Evolutionary conservation across 1,140 invertebrate genomes (phyloP).

Genomic region (Pseudomyrmex gracilis): DNA sequence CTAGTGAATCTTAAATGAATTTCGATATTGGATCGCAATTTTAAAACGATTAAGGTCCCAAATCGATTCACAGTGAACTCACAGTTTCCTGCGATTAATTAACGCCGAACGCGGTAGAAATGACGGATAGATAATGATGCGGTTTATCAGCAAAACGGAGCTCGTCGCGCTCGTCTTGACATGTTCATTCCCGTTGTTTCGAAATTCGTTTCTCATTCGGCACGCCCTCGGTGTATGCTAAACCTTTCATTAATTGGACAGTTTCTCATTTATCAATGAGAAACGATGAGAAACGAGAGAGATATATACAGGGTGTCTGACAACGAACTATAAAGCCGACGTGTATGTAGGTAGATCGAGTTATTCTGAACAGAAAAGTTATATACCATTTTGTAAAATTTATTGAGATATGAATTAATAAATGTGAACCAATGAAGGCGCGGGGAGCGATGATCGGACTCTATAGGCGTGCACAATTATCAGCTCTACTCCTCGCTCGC

Average conservation of each 20-base stretch:
- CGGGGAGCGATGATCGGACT: too few species aligned
- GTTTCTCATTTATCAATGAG: conserved; percentile 7
- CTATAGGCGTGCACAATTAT: too few species aligned
- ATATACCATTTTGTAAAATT: too few species aligned
- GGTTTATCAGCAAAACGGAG: not conserved
- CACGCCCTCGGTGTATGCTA: not conserved
- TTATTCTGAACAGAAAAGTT: too few species aligned
- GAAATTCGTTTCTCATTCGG: conserved; percentile 2
- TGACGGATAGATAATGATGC: not conserved
- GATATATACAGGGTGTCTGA: too few species aligned
- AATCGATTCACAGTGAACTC: not conserved
- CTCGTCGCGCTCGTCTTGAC: not conserved
- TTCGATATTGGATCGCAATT: not conserved
- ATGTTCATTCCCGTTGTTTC: not conserved
- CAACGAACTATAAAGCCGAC: too few species aligned
- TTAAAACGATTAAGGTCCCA: not conserved
- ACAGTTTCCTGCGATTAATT: not conserved
- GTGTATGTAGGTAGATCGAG: too few species aligned
- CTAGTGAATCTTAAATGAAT: not conserved
- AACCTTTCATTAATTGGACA: not conserved
- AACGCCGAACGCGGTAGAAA: not conserved
- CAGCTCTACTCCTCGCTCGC: too few species aligned
- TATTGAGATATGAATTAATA: too few species aligned
- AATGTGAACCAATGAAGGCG: too few species aligned
- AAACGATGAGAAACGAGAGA: not conserved